phyloP scores from a whole-genome alignment of 2,888 invertebrate species.

The Aromia moschata region DNA sequence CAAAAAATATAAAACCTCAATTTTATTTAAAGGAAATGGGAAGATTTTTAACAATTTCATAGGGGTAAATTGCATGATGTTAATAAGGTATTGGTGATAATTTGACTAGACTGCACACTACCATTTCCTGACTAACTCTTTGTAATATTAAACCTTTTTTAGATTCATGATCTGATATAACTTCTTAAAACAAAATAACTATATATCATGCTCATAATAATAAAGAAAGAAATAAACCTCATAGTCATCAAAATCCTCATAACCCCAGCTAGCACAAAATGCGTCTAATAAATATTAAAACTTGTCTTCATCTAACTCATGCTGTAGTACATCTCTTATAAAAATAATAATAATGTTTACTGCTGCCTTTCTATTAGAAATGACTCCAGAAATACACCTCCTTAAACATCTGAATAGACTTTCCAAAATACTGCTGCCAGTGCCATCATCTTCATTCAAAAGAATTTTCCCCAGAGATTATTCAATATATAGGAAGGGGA shows the following conservation, averaged over 20 bases:
- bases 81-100: conserved; percentile 37
- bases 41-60: conserved; percentile 34
- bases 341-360: conserved; percentile 26
- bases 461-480: conserved; percentile 32
- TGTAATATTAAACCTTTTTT: conserved; percentile 40
- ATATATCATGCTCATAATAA: neutral
- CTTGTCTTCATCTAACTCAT: conserved; percentile 40
- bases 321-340: conserved; percentile 33
- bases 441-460: conserved; percentile 28
- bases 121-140: conserved; percentile 42
- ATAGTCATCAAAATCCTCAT: conserved; percentile 36
- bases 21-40: conserved; percentile 36
- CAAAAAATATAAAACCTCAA: conserved; percentile 40
- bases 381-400: conserved; percentile 9
- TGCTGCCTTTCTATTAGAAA: conserved; percentile 26
- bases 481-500: conserved; percentile 24
- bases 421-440: conserved; percentile 21
- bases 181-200: conserved; percentile 38
- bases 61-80: conserved; percentile 40
- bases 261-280: conserved; percentile 38
- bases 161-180: conserved; percentile 42
- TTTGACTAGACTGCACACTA: conserved; percentile 42
- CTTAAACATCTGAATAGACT: conserved; percentile 33
- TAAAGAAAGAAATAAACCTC: too few relatives aligned
- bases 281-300: conserved; percentile 41